Base-by-base conservation (phyloP, 1,140 invertebrate genomes). In the Ceratoteleas bidentatus region DNA sequence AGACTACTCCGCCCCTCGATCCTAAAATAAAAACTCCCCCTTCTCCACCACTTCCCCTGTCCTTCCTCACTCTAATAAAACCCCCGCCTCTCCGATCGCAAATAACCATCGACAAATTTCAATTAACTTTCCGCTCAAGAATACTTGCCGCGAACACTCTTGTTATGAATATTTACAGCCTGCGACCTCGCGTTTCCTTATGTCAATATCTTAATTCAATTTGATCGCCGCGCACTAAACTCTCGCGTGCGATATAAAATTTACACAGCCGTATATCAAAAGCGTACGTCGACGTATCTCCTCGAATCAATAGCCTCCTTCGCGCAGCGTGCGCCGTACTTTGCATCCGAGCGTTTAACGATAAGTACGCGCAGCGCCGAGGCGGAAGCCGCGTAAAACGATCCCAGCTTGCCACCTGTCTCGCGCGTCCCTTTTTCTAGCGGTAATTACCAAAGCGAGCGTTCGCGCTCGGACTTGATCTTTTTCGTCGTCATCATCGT, bases 401-500 rank as follows among this genome's bases (percentile, higher is more conserved):
- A 83, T 81, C 78, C 68, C 58, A 69, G 77, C 73, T 84, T 85
- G 78, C 86, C 86, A 87, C 80, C 85, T 87, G 87, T 87, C 85
- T 79, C 83, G 78, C 72, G 53, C 56, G 47, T 52, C 14, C 47
- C 54, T 64, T 69, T 83, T 79, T 73, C 80, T 74, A 74, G 78
- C 83, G 77, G 84, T 88, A 87, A 88, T 88, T 87, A 81, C 84
- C 83, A 84, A 85, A 85, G 86, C 82, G 84, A 70, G 76, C 66
- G 47, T 56, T 75, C 47, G 49, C 62, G 54, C 77, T 50, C 64
- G 52, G 56, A 68, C 72, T 69, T 80, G 77, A 76, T 73, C 66
- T 68, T 85, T 83, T 80, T 72, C 75, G 58, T 79, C 83, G 74
- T 73, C 78, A 80, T 65, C 66, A 81, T 82, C 72, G 83, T 80